Percentiles rank a stretch among this genome's conserved stretches.
These are phyloP conservation scores for Camelus dromedarius DNA, from an alignment of 2,113 vertebrate genomes.

Conservation along the genomic window DNA sequence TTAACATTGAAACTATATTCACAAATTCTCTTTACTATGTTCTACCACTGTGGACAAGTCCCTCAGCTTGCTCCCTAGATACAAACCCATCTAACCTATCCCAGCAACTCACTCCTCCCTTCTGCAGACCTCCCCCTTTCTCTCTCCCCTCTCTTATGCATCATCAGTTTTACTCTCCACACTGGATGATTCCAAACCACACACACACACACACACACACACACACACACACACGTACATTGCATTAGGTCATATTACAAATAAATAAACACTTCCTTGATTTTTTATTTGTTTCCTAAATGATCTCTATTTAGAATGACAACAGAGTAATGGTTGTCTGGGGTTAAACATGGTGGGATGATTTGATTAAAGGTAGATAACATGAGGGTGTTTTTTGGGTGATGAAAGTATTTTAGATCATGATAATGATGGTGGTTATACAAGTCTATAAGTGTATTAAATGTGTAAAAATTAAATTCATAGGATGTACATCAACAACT, in stretches of 20 bases:
- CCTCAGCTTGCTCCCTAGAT: not conserved
- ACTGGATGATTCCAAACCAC: not conserved
- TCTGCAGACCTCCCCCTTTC: not conserved
- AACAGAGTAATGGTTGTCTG: not conserved
- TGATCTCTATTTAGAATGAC: not conserved
- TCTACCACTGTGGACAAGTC: not conserved
- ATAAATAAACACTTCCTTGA: not conserved
- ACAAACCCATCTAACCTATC: not conserved
- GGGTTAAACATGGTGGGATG: not conserved
- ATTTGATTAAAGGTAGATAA: not conserved
- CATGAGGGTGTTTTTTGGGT: not conserved
- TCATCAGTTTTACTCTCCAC: not conserved
- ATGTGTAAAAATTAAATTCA: not conserved
- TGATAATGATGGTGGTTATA: not conserved
- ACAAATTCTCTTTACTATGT: not conserved
- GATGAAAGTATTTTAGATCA: not conserved
- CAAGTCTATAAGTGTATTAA: not conserved
- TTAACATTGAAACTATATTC: not conserved
- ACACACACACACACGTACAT: not conserved
- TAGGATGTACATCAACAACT: not conserved
- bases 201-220: not conserved
- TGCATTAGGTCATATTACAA: not conserved
- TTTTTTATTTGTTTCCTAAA: not conserved
- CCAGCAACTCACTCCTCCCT: not conserved
- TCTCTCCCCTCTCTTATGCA: not conserved